These are phyloP conservation scores for Heteronetta atricapilla DNA, from an alignment of 2,113 vertebrate species.

Conservation along the genomic window DNA sequence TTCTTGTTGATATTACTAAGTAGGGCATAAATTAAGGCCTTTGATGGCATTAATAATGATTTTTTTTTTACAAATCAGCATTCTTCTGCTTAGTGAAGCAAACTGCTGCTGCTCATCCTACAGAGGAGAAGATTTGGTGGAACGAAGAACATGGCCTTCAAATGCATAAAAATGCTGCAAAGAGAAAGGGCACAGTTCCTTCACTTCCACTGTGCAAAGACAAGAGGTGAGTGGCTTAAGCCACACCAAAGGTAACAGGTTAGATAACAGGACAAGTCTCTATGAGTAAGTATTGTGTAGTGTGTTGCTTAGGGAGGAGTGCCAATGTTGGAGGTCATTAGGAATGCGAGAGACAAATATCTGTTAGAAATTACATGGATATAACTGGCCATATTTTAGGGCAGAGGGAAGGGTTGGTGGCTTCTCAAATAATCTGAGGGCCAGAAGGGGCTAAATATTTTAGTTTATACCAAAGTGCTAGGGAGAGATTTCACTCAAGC, in stretches of 20 bases:
- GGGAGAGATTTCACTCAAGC: background rate
- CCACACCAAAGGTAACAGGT: background rate
- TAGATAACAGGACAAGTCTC: background rate
- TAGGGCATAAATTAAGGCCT: background rate
- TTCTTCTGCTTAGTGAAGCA: background rate
- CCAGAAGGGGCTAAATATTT: background rate
- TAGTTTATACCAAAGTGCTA: background rate
- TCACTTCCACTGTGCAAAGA: background rate
- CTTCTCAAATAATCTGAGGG: background rate
- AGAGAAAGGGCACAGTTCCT: background rate
- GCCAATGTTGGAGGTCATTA: fast-evolving
- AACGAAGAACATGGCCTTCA: background rate
- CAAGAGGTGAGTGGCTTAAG: background rate
- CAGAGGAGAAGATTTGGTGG: background rate
- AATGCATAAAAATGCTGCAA: fast-evolving
- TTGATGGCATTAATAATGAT: background rate
- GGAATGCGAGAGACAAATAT: background rate
- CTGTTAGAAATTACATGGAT: background rate
- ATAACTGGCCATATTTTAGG: background rate
- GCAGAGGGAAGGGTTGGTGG: background rate
- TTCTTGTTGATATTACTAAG: background rate
- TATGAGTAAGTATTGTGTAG: background rate
- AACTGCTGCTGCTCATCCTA: background rate
- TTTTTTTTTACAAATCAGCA: background rate
- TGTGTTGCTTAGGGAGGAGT: background rate